phyloP scores from a whole-genome alignment of 2,888 invertebrate genomes.

The Synanthedon vespiformis region DNA sequence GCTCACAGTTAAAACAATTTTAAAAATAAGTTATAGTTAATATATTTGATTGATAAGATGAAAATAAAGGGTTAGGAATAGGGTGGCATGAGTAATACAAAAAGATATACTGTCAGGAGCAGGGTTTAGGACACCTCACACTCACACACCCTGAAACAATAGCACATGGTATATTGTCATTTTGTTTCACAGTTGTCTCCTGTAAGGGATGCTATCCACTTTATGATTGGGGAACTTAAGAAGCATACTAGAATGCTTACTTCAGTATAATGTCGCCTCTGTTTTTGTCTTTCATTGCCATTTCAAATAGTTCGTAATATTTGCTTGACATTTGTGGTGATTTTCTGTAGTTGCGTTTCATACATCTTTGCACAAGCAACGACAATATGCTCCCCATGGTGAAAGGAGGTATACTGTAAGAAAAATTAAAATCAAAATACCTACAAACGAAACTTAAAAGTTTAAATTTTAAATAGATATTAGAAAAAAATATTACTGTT shows the following conservation, averaged over 20 bases:
- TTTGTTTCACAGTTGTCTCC: too few relatives aligned
- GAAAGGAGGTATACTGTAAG: conserved; percentile 64
- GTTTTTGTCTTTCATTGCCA: conserved; percentile 55
- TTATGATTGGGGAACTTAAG: too few relatives aligned
- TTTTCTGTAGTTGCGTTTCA: conserved; percentile 73
- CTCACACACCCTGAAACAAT: too few relatives aligned
- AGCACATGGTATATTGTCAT: too few relatives aligned
- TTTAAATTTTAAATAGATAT: neutral
- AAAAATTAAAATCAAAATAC: conserved; percentile 9
- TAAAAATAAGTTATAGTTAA: too few relatives aligned
- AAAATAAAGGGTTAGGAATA: too few relatives aligned
- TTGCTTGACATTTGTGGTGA: conserved; percentile 68
- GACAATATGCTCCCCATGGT: conserved; percentile 80
- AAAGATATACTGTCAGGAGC: too few relatives aligned
- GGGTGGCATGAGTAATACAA: too few relatives aligned
- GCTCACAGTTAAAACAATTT: too few relatives aligned
- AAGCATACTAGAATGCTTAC: conserved; percentile 37
- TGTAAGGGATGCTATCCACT: too few relatives aligned
- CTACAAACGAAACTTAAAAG: neutral
- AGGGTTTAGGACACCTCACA: too few relatives aligned
- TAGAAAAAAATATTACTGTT: conserved; percentile 42
- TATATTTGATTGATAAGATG: too few relatives aligned
- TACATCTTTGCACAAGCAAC: conserved; percentile 73
- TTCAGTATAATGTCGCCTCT: conserved; percentile 72
- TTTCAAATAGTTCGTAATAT: conserved; percentile 68